Base-by-base conservation (phyloP, 2,888 invertebrate species). In the Liopterus haemorrhoidalis region DNA sequence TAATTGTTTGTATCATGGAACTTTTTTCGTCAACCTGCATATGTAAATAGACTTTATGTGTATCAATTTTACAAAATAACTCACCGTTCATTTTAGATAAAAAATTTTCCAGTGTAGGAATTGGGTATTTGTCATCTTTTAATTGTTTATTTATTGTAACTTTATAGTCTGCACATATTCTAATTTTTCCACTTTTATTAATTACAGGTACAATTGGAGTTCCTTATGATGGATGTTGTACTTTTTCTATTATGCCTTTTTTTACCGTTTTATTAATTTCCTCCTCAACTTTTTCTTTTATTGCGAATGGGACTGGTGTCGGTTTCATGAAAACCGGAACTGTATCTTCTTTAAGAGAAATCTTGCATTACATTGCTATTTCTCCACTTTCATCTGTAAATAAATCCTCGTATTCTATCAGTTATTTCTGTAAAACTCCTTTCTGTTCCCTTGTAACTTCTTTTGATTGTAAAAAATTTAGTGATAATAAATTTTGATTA, bases 41-140 rank as follows among this genome's bases (percentile, higher is more conserved):
- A 22, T n/a, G 42, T 28, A 49, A 21, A 41, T 48, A 48, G 11
- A 48, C 50, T 28, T 44, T 42, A 4, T 24, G 38, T 16, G 49
- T 39, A 20, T 51, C 49, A 12, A 51, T 24, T 14, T 21, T 33
- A 35, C 33, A 50, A 31, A 47, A 54, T 14, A 43, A 41, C 31
- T 41, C 24, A 24, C 50, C 43, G 22, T 48, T 37, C 46, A 53
- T 41, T 35, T 52, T 41, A 2, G 38, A 30, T 25, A 46, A 50
- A 31, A 50, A 38, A 8, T 43, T 38, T 21, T 50, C 46, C 12
- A 43, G 27, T 24, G 30, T 8, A 18, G 46, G 49, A 41, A 52
- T 65, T 4, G 71, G 70, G 30, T 40, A 40, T 9, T 31, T 40
- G 30, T 40, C 40, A 18, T 31, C 40, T 20, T 51, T 51, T 14